A percentile compares a stretch with the other conserved stretches of the same genome.
phyloP scores from a whole-genome alignment of 2,797 vertebrate species.

The Gallinago stenura region DNA sequence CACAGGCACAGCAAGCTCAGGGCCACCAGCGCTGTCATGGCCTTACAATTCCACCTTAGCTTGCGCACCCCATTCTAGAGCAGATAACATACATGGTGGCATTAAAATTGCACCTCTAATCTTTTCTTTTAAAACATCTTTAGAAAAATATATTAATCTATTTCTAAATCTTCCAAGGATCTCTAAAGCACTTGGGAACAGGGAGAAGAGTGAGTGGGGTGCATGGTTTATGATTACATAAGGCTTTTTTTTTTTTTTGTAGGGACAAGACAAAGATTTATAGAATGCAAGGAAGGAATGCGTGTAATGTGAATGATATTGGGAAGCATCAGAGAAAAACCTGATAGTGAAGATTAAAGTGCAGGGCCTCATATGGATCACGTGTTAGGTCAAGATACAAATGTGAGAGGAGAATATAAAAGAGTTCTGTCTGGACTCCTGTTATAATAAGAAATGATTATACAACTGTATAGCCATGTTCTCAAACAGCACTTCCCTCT shows the following conservation, averaged over 20 bases:
- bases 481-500: neutral
- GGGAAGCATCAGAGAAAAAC: constrained; percentile 50
- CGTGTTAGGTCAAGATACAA: constrained; percentile 21
- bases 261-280: constrained; percentile 72
- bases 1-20: neutral
- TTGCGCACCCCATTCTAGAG: neutral
- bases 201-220: neutral
- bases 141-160: neutral
- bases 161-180: constrained; percentile 18
- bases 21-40: neutral
- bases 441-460: neutral
- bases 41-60: neutral
- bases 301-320: constrained; percentile 55
- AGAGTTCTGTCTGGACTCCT: neutral
- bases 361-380: constrained; percentile 24
- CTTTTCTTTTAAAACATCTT: neutral
- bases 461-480: neutral
- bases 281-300: constrained; percentile 49
- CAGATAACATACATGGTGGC: neutral
- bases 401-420: constrained; percentile 36
- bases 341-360: constrained; percentile 57
- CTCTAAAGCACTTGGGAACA: neutral
- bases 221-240: constrained; percentile 11
- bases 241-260: neutral
- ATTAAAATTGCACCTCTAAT: neutral